These are phyloP conservation scores for Lutraria lutraria DNA, from an alignment of 2,888 invertebrate genomes.

Conservation along the genomic window DNA sequence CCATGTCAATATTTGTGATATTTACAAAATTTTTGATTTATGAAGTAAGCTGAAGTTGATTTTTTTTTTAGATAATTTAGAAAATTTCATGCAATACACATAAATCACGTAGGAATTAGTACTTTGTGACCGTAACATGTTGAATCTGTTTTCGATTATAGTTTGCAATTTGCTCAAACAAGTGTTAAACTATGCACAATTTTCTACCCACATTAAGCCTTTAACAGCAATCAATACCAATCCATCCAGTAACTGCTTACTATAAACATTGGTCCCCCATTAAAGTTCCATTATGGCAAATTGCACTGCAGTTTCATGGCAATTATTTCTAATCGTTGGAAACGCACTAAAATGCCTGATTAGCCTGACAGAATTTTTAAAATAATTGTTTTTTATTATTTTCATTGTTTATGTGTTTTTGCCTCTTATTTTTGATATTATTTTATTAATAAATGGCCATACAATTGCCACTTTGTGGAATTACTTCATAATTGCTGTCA, in stretches of 20 bases:
- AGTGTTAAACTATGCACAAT: conserved; percentile 50
- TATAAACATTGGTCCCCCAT: conserved; percentile 13
- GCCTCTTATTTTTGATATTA: neutral
- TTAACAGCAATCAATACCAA: neutral
- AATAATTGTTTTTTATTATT: conserved; percentile 14
- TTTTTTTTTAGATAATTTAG: conserved; percentile 32
- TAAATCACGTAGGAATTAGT: conserved; percentile 36
- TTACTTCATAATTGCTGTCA: neutral
- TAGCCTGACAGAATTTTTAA: neutral
- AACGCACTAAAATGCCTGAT: conserved; percentile 10
- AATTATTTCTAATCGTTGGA: conserved; percentile 27
- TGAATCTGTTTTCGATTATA: conserved; percentile 39
- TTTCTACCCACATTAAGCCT: conserved; percentile 17
- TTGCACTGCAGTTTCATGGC: conserved; percentile 15
- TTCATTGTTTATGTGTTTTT: conserved; percentile 1
- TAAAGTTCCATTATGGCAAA: conserved; percentile 34
- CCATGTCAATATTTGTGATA: conserved; percentile 22
- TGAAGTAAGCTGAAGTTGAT: conserved; percentile 1
- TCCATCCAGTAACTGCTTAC: neutral
- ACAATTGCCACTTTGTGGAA: conserved; percentile 3
- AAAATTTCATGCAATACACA: conserved; percentile 1
- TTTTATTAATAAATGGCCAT: neutral
- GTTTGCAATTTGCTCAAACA: conserved; percentile 38
- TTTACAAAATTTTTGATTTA: conserved; percentile 26
- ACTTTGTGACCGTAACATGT: conserved; percentile 30